A percentile compares a stretch with the other conserved stretches of the same genome.
phyloP scores from a whole-genome alignment of 2,113 vertebrate genomes.

The Mellivora capensis region DNA sequence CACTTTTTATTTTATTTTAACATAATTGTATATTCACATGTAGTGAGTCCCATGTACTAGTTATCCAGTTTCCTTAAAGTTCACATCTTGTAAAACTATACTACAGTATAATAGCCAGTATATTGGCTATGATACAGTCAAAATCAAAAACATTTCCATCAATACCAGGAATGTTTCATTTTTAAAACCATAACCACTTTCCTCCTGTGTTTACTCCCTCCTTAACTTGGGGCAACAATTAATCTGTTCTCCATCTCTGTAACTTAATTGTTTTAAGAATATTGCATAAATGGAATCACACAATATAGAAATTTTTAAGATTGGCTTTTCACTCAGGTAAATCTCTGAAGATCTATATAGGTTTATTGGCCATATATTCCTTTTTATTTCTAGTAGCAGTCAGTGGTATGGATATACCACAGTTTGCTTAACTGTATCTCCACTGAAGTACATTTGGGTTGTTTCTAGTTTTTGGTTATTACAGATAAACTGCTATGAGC shows the following conservation, averaged over 20 bases:
- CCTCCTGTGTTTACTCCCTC: background rate
- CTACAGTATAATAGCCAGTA: background rate
- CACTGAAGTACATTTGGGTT: background rate
- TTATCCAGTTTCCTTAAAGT: background rate
- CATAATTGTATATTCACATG: background rate
- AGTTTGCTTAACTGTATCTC: background rate
- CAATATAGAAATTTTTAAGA: background rate
- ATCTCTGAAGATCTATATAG: background rate
- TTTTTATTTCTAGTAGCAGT: background rate
- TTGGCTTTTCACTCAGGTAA: background rate
- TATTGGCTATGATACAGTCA: background rate
- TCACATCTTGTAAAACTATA: background rate
- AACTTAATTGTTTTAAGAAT: background rate
- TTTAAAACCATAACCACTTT: background rate
- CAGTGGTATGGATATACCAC: background rate
- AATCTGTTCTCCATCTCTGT: background rate
- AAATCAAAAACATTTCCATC: background rate
- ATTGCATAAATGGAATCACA: background rate
- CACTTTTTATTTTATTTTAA: background rate
- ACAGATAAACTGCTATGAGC: background rate
- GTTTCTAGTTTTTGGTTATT: background rate
- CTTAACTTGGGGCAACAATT: background rate
- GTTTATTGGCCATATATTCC: background rate
- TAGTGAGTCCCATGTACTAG: background rate
- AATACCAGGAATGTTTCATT: background rate